Evolutionary conservation across 1,140 invertebrate genomes (phyloP).

Genomic region (Anthonomus grandis): DNA sequence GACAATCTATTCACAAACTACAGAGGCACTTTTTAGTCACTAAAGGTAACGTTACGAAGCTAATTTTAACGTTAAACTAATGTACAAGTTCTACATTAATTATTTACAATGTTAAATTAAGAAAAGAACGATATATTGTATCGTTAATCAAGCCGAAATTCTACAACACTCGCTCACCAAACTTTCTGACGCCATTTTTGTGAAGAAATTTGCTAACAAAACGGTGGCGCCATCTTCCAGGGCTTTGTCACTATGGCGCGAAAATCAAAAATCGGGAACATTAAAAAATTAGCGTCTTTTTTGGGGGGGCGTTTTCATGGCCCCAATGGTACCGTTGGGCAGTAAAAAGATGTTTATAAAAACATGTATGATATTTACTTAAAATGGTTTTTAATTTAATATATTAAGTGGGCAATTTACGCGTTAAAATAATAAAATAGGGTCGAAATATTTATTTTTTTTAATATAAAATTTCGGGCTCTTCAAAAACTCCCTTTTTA

Average conservation of each 20-base stretch:
- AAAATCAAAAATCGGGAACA: conserved; percentile 21
- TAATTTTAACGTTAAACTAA: background rate
- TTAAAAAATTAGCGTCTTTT: too few relatives aligned
- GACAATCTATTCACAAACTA: conserved; percentile 28
- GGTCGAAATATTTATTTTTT: too few relatives aligned
- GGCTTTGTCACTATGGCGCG: conserved; percentile 24
- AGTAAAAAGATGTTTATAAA: too few relatives aligned
- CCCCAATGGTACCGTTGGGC: too few relatives aligned
- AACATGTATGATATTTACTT: too few relatives aligned
- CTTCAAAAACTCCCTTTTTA: background rate
- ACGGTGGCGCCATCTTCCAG: conserved; percentile 43
- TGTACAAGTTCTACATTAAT: too few relatives aligned
- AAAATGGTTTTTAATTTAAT: background rate
- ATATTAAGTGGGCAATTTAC: too few relatives aligned
- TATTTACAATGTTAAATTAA: too few relatives aligned
- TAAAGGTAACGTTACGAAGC: conserved; percentile 13
- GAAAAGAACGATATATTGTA: conserved; percentile 5
- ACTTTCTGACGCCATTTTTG: conserved; percentile 44
- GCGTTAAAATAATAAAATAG: too few relatives aligned
- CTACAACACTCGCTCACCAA: conserved; percentile 37
- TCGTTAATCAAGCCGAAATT: conserved; percentile 28
- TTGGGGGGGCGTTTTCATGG: too few relatives aligned
- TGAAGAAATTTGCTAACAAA: conserved; percentile 42
- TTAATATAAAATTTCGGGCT: too few relatives aligned
- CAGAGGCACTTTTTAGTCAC: conserved; percentile 25